Evolutionary conservation across 1,140 invertebrate genomes (phyloP), one percentile per base, ranked within the genome.

Genomic region (Papilio xuthus): DNA sequence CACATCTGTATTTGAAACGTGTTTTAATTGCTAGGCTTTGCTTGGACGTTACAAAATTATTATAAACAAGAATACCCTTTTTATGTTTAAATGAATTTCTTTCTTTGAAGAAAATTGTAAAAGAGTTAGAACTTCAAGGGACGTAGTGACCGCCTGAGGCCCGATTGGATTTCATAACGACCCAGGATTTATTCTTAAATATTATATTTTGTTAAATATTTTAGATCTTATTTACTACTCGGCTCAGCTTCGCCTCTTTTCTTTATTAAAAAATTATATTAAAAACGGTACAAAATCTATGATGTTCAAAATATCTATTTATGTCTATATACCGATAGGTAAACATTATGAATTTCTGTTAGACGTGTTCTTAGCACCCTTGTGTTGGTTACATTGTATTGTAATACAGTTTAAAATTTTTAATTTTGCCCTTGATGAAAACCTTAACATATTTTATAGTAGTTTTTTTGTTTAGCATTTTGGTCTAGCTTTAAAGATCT

Each of bases 11-110:
- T 20, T 60, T 23, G n/a, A 60, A 9, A 60, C 20, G 12, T 60
- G 8, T 60, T 60, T 23, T 60, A 60, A 60, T 60, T 60, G 23
- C 12, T 28, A 63, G 60, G 12, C 10, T 63, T 63, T 28, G 23
- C 12, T 10, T 23, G 60, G 60, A 63, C 60, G 2, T 60, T 26
- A 63, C 60, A 28, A 63, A 63, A 28, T 63, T 63, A 63, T 63
- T 28, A 63, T 63, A 28, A 63, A 63, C 60, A 63, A 63, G 53
- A 60, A 60, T 60, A 63, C 60, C 60, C 60, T 63, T 63, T n/a
- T 63, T 63, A 13, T 63, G 23, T 63, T 28, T 13, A 63, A 63
- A 4, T 10, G 10, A 60, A 60, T 60, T 63, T 63, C 23, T 28
- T 28, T 63, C 26, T 28, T 63, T 26, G 60, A 63, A 63, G 60